Evolutionary conservation across 1,140 invertebrate genomes (phyloP), one percentile per base, ranked within the genome.

Genomic region (Danaus plexippus): DNA sequence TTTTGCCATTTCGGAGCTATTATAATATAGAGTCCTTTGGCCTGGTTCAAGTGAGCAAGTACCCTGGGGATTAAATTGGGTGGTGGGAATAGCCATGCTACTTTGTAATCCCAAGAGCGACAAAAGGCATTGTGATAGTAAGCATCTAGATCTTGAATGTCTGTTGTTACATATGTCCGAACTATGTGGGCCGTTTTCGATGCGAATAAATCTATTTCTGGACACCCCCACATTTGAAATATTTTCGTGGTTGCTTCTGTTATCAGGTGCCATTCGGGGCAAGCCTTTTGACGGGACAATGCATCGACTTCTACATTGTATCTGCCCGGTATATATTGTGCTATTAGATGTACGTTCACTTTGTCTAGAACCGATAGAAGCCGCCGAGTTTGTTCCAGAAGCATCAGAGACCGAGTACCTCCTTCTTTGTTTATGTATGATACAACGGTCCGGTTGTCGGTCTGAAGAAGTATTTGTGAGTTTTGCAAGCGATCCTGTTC

Each of bases 71-170:
- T 65, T 42, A 70, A 51, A 11, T 53, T 54, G 6, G 71, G 71
- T 9, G 73, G 73, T 8, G 80, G 77, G 44, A 83, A 83, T 32
- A 79, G n/a, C 71, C 77, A 80, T 0, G 57, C 75, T 41, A 80
- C 69, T 5, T 40, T 52, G 67, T 59, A 79, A n/a, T 64, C 11
- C 76, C 80, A 83, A 1, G 9, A 46, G 11, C 18, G 63, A 53
- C 63, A 57, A 66, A 82, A 77, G 1, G 72, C 75, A 44, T 77
- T 67, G 54, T 63, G 63, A 52, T 60, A 67, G 6, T 50, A 47
- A 9, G 72, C 75, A 11, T 64, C 32, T 1, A 45, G 47, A 60
- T 77, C 73, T 42, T 47, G 53, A 32, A 43, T 47, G 53, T 80
- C 69, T 43, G 57, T 18, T 1, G 71, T 65, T 22, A 76, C 71